phyloP scores from a whole-genome alignment of 2,888 invertebrate genomes.

The Drosophila pseudotakahashii region DNA sequence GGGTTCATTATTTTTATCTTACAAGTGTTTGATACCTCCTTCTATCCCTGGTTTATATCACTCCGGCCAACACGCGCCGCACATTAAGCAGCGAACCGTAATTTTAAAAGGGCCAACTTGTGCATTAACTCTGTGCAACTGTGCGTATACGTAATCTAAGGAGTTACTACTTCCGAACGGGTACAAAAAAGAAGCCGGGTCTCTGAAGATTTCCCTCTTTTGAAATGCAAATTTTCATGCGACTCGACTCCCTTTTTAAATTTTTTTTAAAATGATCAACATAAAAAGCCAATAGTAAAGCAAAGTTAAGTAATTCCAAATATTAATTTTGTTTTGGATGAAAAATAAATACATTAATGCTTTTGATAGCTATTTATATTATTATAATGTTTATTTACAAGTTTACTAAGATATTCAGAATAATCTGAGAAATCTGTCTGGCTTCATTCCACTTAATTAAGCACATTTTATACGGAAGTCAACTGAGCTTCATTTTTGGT shows the following conservation, averaged over 20 bases:
- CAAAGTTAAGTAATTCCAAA: not conserved
- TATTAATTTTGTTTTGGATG: too few species aligned
- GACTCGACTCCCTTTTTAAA: not conserved
- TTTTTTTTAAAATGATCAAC: not conserved
- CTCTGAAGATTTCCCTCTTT: not conserved
- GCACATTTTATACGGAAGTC: not conserved
- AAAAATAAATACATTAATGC: too few species aligned
- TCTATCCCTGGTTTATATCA: slow-evolving; percentile 26
- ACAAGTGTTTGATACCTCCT: slow-evolving; percentile 25
- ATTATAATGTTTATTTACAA: too few species aligned
- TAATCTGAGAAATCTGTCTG: not conserved
- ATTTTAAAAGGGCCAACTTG: slow-evolving; percentile 56
- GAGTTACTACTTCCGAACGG: slow-evolving; percentile 51
- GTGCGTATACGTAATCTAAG: slow-evolving; percentile 67
- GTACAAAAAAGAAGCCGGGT: slow-evolving; percentile 47
- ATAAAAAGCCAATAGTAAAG: not conserved
- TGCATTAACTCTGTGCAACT: slow-evolving; percentile 46
- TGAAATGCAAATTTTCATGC: not conserved
- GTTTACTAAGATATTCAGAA: too few species aligned
- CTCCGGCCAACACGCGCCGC: slow-evolving; percentile 64
- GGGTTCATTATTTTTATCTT: slow-evolving; percentile 65
- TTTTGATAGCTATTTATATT: too few species aligned
- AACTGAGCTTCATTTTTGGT: not conserved
- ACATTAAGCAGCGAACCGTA: slow-evolving; percentile 62
- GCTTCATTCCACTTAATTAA: slow-evolving; percentile 10